Percentiles rank a stretch among this genome's conserved stretches.
These are phyloP conservation scores for Perizoma flavofasciatum DNA, from an alignment of 2,888 invertebrate species.

Conservation along the genomic window DNA sequence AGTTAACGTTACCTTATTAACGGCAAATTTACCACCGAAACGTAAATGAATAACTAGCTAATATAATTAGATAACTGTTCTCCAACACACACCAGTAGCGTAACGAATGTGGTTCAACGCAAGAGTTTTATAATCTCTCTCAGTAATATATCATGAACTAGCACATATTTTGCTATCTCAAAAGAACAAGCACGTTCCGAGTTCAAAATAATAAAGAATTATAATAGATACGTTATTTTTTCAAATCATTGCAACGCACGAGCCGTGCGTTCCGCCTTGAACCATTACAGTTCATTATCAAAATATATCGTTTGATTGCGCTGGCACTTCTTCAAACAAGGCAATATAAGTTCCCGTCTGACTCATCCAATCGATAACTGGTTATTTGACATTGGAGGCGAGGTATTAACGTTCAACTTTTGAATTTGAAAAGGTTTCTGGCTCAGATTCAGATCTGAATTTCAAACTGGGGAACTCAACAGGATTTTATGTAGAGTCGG, in stretches of 20 bases:
- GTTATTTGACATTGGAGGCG: slow-evolving; percentile 57
- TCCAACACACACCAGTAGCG: slow-evolving; percentile 3
- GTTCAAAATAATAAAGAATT: too few species aligned
- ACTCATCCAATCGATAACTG: slow-evolving; percentile 68
- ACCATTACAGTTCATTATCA: slow-evolving; percentile 10
- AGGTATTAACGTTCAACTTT: slow-evolving; percentile 30
- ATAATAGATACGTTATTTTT: too few species aligned
- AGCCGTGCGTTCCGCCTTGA: slow-evolving; percentile 9
- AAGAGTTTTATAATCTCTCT: not conserved
- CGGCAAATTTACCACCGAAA: slow-evolving; percentile 5
- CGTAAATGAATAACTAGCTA: not conserved
- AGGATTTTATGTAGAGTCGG: too few species aligned
- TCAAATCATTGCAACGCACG: not conserved
- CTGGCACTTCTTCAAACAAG: slow-evolving; percentile 46
- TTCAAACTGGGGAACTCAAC: slow-evolving; percentile 7
- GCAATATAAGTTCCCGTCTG: slow-evolving; percentile 48
- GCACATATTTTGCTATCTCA: not conserved
- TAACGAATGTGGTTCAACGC: slow-evolving; percentile 6
- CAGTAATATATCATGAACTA: too few species aligned
- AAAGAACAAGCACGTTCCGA: not conserved
- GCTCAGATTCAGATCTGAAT: slow-evolving; percentile 12
- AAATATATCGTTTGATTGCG: slow-evolving; percentile 19
- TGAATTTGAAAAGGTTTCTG: slow-evolving; percentile 14
- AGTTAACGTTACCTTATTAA: slow-evolving; percentile 1
- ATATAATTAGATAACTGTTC: slow-evolving; percentile 20